Base-by-base conservation (phyloP, 2,113 vertebrate genomes). In the Pygoscelis adeliae region DNA sequence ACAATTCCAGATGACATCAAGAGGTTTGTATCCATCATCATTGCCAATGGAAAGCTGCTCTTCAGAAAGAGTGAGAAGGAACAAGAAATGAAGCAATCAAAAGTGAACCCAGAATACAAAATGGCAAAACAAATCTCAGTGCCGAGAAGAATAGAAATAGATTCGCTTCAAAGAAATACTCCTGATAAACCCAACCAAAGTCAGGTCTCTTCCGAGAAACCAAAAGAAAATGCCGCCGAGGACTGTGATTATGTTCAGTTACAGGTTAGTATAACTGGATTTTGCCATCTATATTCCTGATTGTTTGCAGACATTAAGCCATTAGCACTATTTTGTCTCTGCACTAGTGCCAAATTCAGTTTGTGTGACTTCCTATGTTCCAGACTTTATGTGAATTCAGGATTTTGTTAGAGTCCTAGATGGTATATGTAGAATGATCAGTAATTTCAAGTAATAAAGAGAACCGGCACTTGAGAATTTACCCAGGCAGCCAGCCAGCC, bases 1-100 rank as follows among this genome's bases (percentile, higher is more conserved):
- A 99, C 98, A 0, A 86, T 99, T 80, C 99, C 99, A 4, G 99
- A 99, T 4, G 99, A 99, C 2, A 96, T 99, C 86, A 99, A 99
- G 95, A 98, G 99, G 66, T 98, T 99, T 36, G 98, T 99, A 21
- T 99, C 99, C 58, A 99, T 99, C 44, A 94, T 99, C 94, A 99
- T 99, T 16, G 99, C 99, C 69, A 99, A 99, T 0, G 98, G 99
- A 58, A 99, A 98, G 93, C 99, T 99, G 58, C 98, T 99, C 69
- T 99, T 99, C 97, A 99, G 96, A 87, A 97, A 87, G 66, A 94
- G n/a, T 1, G 73, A 87, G 70, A 90, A 89, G 30, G 98, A 97
- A 44, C 98, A 97, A 90, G 98, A 98, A 29, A 42, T 66, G 1
- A 91, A 96, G 5, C 85, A 66, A 11, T 15, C 69, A 10, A 94